Evolutionary conservation across 2,888 invertebrate species (phyloP), one percentile per base, ranked within the genome.

Genomic region (Neoitamus cyanurus): DNA sequence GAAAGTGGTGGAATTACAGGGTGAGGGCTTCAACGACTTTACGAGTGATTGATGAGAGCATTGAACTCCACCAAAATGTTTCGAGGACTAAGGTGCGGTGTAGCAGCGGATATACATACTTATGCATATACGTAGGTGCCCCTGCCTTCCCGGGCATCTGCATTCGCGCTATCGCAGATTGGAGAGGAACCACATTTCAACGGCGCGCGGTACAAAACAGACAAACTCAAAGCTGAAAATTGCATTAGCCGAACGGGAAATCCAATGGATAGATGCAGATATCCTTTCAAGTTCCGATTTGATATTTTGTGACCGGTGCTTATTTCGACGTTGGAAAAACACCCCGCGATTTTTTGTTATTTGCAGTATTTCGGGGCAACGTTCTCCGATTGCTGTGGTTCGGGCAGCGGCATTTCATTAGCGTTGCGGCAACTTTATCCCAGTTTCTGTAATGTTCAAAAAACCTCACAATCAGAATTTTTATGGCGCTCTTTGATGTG

Each of bases 211-310:
- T n/a, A 36, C 37, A 73, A 73, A 34, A 73, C 34, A 34, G 36
- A 36, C 31, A 73, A 70, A 36, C 36, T 73, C 20, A 15, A 13
- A 36, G 36, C 73, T 15, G 73, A 36, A 73, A 73, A 73, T 73
- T 73, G 73, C 73, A 73, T 73, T 73, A 73, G 73, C 20, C 20
- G 73, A 73, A 73, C 73, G 73, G 15, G 31, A 73, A 73, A 73
- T 36, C 73, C 31, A 36, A 73, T 15, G 37, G 73, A 73, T 73
- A 36, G 73, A 73, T 73, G 37, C 73, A 73, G 73, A 73, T 73
- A 73, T 73, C 73, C 73, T 73, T 73, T 73, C 73, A 73, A 36
- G 73, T 36, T 73, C 73, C 73, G 73, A 73, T 73, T 73, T 36
- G 73, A 73, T 73, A 73, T 73, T 73, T 73, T 73, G 15, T 36